Evolutionary conservation across 2,797 vertebrate genomes (phyloP).

Genomic region (Luscinia luscinia): DNA sequence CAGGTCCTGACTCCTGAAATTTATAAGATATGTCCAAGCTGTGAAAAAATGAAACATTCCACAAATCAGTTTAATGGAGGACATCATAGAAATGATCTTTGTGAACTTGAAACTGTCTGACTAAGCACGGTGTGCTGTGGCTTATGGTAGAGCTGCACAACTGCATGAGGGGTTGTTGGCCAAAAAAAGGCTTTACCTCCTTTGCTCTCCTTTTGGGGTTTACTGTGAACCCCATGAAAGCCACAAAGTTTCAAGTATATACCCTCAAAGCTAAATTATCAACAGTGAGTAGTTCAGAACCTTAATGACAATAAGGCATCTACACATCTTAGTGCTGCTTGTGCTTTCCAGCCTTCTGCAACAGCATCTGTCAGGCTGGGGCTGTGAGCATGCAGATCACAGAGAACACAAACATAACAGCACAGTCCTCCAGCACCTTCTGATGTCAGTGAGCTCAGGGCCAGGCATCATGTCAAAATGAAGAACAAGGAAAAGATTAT

Average conservation of each 20-base stretch:
- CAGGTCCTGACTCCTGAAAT: slow-evolving; percentile 28
- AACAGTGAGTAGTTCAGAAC: not conserved
- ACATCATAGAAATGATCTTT: slow-evolving; percentile 26
- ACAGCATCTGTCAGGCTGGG: not conserved
- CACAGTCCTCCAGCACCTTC: not conserved
- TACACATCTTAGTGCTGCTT: not conserved
- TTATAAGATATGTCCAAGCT: slow-evolving; percentile 34
- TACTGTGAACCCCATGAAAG: too few species aligned
- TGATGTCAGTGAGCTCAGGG: not conserved
- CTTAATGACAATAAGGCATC: not conserved
- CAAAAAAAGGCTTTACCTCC: not conserved
- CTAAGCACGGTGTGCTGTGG: not conserved
- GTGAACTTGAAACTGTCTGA: slow-evolving; percentile 20
- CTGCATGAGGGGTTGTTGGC: not conserved
- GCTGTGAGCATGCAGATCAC: not conserved
- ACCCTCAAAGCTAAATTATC: not conserved
- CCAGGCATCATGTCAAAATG: not conserved
- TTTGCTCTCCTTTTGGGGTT: not conserved
- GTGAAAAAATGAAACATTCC: slow-evolving; percentile 42
- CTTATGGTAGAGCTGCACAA: not conserved
- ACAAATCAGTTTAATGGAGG: slow-evolving; percentile 52
- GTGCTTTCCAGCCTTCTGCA: not conserved
- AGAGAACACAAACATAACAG: not conserved
- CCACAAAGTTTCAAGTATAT: not conserved
- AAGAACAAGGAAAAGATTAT: not conserved